Evolutionary conservation across 2,797 vertebrate species (phyloP), one percentile per base, ranked within the genome.

Genomic region (Cuculus canorus): DNA sequence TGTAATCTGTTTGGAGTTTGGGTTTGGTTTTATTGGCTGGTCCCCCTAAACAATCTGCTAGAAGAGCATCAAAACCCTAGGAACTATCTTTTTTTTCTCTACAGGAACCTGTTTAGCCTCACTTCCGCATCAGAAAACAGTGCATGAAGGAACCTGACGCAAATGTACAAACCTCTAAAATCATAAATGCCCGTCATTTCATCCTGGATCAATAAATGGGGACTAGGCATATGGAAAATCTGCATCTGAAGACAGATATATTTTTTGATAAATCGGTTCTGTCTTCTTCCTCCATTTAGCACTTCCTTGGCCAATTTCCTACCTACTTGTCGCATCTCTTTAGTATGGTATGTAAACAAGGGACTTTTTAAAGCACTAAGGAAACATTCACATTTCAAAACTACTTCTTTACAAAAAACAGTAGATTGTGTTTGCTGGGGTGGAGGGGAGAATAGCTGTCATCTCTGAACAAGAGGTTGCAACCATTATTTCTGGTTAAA

Each of bases 401-500:
- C 10, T 27, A 37, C 30, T 86, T 91, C 1, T 47, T 64, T 75
- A 75, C 10, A 70, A 63, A 87, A 56, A 52, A 9, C 4, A 28
- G 23, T 28, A 86, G 45, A 69, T 71, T 71, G 33, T 32, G 16
- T 82, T 87, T 78, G 33, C 32, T n/a, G 39, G n/a, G 39, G 10
- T 13, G 60, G 56, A 9, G 14, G 11, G 7, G 18, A 81, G 79
- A 70, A 25, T 45, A 57, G 25, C 39, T 47, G 37, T 64, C 43
- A 32, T 61, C 53, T 79, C 71, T 71, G 88, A 93, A 91, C 19
- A 75, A 64, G n/a, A 48, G 15, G 53, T 86, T 91, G 17, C 22
- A 81, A 39, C 10, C 11, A 48, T 45, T n/a, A 35, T 11, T 30
- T 39, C 16, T n/a, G 5, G 37, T 81, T 90, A 90, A 88, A 83